Percentiles rank a stretch among this genome's conserved stretches.
Evolutionary conservation across 2,113 vertebrate species (phyloP).

Genomic region (Plecturocebus donacophilus): DNA sequence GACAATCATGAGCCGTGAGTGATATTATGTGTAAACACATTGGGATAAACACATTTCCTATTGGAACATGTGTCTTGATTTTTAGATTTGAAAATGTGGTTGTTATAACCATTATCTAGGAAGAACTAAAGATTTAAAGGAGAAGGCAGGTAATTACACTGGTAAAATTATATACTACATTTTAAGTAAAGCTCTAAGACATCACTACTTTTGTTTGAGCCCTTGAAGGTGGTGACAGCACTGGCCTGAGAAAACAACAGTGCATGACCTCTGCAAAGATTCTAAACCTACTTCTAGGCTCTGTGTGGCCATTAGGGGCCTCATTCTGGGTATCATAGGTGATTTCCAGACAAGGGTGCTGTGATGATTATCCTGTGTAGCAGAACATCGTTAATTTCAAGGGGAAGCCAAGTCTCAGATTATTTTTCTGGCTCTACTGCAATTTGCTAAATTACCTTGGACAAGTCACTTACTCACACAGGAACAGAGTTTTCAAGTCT

Average conservation of each 20-base stretch:
- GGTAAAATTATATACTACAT: background rate
- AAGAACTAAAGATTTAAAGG: background rate
- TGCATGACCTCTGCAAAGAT: background rate
- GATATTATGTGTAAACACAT: background rate
- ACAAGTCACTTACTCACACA: background rate
- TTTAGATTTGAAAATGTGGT: constrained; percentile 22
- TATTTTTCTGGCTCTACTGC: background rate
- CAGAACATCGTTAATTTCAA: background rate
- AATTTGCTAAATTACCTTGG: background rate
- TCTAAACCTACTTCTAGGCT: background rate
- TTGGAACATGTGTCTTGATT: background rate
- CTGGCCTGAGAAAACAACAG: background rate
- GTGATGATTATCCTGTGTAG: background rate
- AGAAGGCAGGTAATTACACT: background rate
- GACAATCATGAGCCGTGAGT: no score
- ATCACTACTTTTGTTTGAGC: background rate
- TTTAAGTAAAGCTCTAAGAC: background rate
- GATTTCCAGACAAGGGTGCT: background rate
- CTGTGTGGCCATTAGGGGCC: background rate
- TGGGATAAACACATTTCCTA: background rate
- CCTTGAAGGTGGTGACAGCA: background rate
- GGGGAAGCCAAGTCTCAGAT: background rate
- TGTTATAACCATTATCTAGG: background rate
- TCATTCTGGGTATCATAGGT: background rate
- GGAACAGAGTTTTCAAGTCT: background rate